phyloP scores from a whole-genome alignment of 2,888 invertebrate genomes.

The Drosophila testacea region DNA sequence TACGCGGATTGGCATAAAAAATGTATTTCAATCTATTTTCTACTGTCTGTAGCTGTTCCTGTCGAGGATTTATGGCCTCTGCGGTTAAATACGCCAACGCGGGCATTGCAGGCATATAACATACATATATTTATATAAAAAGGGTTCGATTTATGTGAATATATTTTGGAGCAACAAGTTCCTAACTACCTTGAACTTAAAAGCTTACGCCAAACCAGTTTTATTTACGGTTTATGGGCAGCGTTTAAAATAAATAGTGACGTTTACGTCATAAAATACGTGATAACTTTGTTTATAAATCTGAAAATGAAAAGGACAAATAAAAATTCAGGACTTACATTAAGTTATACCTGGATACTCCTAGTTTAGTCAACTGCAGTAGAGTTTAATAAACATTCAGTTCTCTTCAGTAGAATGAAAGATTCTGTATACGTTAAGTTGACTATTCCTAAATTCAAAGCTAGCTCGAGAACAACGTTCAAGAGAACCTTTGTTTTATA shows the following conservation, averaged over 20 bases:
- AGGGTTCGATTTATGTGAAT: constrained; percentile 48
- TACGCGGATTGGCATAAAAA: constrained; percentile 68
- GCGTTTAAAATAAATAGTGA: constrained; percentile 6
- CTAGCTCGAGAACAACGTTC: no score
- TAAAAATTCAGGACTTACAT: no score
- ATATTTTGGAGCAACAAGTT: constrained; percentile 55
- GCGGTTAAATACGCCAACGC: constrained; percentile 68
- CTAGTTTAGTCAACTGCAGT: no score
- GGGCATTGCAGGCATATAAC: constrained; percentile 32
- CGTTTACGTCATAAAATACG: background rate
- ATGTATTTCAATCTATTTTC: constrained; percentile 77
- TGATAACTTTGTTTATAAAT: background rate
- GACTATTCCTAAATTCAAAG: no score
- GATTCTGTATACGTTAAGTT: no score
- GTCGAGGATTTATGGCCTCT: constrained; percentile 64
- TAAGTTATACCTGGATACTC: no score
- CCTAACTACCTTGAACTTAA: constrained; percentile 27
- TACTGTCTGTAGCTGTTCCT: constrained; percentile 48
- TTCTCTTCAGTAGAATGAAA: no score
- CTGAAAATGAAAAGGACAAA: background rate
- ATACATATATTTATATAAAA: constrained; percentile 30
- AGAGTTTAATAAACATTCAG: no score
- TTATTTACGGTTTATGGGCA: constrained; percentile 6
- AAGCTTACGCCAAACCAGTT: background rate
- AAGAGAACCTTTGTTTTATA: constrained; percentile 2